Evolutionary conservation across 2,797 vertebrate genomes (phyloP).

Genomic region (Amblyraja radiata): DNA sequence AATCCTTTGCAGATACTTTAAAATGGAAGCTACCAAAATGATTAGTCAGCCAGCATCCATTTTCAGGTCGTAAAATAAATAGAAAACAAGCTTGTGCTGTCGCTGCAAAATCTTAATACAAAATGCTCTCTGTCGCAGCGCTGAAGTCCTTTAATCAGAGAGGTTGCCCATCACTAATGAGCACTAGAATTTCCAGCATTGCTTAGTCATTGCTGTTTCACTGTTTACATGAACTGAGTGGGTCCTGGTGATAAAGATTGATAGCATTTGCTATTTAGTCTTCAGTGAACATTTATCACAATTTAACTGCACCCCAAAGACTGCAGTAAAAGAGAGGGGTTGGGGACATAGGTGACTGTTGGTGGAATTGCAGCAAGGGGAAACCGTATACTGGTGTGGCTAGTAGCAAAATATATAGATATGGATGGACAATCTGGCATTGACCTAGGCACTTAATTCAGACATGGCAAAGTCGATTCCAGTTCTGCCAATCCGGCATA

Average conservation of each 20-base stretch:
- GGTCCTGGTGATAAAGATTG: neutral
- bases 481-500: no score
- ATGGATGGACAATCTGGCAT: no score
- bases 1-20: neutral
- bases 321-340: no score
- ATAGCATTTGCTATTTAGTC: neutral
- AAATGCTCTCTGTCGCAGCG: constrained; percentile 19
- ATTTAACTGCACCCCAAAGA: neutral
- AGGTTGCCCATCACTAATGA: neutral
- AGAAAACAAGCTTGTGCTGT: constrained; percentile 20
- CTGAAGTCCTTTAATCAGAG: constrained; percentile 33
- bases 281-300: neutral
- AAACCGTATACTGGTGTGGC: no score
- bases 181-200: constrained; percentile 36
- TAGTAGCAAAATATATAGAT: no score
- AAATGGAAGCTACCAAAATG: neutral
- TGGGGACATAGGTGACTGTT: neutral
- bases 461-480: no score
- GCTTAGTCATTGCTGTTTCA: constrained; percentile 51
- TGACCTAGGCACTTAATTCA: no score
- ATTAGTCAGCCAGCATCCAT: neutral
- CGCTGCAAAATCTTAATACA: constrained; percentile 5
- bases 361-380: neutral
- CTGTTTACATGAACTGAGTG: constrained; percentile 40
- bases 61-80: constrained; percentile 11